These are phyloP conservation scores for Hylaeus anthracinus DNA, from an alignment of 1,140 invertebrate species.

Conservation along the genomic window DNA sequence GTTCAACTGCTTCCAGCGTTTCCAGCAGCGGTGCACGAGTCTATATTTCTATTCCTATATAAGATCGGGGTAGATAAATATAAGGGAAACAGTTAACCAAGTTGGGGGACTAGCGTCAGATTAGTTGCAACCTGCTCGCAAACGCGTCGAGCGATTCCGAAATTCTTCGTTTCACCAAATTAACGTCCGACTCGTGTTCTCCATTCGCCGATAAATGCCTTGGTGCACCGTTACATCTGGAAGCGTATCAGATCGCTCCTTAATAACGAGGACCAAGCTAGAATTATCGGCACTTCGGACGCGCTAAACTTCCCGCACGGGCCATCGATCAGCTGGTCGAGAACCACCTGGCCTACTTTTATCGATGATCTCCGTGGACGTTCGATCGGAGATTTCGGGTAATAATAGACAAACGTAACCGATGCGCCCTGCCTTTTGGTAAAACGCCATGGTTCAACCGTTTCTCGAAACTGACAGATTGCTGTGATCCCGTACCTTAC, in stretches of 20 bases:
- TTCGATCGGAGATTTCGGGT: conserved; percentile 59
- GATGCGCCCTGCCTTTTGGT: conserved; percentile 20
- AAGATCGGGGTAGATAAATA: conserved; percentile 66
- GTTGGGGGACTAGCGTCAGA: conserved; percentile 16
- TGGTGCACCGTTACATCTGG: not conserved
- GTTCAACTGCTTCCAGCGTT: conserved; percentile 59
- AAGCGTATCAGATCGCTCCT: conserved; percentile 52
- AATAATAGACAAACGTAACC: conserved; percentile 63
- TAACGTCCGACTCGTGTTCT: not conserved
- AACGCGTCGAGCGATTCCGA: not conserved
- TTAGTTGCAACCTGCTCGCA: conserved; percentile 54
- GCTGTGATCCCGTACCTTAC: too few species aligned
- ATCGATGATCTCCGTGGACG: conserved; percentile 55
- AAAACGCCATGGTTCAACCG: conserved; percentile 9
- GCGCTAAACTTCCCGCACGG: conserved; percentile 62
- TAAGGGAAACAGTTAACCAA: conserved; percentile 52
- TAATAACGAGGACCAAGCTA: conserved; percentile 59
- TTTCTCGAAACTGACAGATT: not conserved
- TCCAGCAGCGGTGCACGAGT: conserved; percentile 48
- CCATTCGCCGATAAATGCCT: conserved; percentile 44
- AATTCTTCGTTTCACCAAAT: conserved; percentile 16
- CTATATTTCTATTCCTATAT: conserved; percentile 69
- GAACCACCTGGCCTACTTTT: conserved; percentile 64
- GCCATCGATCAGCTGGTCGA: conserved; percentile 60
- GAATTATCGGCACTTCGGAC: conserved; percentile 68